A percentile compares a stretch with the other conserved stretches of the same genome.
Conservation (phyloP, 1,140 invertebrate species). For the Caligus rogercresseyi region DNA sequence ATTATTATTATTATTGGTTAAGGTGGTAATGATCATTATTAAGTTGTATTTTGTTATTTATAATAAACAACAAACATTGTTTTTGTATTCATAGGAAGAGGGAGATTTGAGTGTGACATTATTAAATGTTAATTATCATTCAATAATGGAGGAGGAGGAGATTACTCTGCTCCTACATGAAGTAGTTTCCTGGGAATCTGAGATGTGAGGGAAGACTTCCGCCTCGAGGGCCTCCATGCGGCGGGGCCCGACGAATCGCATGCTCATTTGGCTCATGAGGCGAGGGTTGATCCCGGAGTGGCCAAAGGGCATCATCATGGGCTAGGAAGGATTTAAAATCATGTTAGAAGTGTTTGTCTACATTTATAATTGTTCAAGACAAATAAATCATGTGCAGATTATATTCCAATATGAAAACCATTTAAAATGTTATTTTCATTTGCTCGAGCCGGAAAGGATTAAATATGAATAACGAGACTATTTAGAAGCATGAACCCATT, state of each 20-base stretch:
- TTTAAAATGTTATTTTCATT: background rate
- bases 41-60: no score
- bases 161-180: slow-evolving; percentile 1
- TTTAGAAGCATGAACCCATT: no score
- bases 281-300: slow-evolving; percentile 7
- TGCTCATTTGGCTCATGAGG: slow-evolving; percentile 4
- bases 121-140: background rate
- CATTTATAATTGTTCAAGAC: background rate
- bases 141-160: background rate
- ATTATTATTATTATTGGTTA: no score
- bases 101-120: background rate
- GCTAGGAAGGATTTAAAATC: no score
- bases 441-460: background rate
- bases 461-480: background rate
- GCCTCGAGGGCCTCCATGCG: background rate
- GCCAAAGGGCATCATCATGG: slow-evolving; percentile 1
- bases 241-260: background rate
- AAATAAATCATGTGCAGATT: background rate
- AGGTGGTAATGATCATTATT: no score
- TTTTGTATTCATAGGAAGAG: background rate
- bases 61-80: background rate
- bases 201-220: background rate
- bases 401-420: background rate
- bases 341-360: no score
- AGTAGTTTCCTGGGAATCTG: slow-evolving; percentile 9